Conservation (phyloP, 2,888 invertebrate genomes). For the Conops quadrifasciatus region DNA sequence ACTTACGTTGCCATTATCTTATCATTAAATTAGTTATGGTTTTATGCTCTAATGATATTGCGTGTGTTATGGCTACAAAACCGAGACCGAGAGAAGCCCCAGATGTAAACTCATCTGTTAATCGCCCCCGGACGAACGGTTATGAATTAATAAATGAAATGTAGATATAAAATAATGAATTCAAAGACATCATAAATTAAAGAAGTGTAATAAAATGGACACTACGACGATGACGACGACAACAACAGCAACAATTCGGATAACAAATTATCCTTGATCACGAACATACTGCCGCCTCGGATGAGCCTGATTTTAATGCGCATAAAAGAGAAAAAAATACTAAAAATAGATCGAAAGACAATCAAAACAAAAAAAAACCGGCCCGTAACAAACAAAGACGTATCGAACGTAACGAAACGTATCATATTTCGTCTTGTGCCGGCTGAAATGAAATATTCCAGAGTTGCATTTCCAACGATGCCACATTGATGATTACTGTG, state of each 20-base stretch:
- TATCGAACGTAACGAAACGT: conserved; percentile 17
- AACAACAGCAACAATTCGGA: conserved; percentile 1
- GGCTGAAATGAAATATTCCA: background rate
- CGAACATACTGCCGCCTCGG: conserved; percentile 37
- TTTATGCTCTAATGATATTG: too few species aligned
- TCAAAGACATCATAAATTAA: too few species aligned
- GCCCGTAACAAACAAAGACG: conserved; percentile 10
- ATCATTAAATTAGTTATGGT: too few species aligned
- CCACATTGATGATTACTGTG: background rate
- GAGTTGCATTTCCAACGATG: conserved; percentile 14
- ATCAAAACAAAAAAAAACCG: background rate
- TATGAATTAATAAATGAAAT: too few species aligned
- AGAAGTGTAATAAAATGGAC: too few species aligned
- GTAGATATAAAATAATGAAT: too few species aligned
- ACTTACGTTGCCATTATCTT: too few species aligned
- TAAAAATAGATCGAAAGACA: background rate
- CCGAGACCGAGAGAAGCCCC: too few species aligned
- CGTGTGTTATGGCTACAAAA: too few species aligned
- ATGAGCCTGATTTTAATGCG: background rate
- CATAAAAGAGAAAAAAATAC: conserved; percentile 4
- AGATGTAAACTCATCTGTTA: too few species aligned
- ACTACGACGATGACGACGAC: background rate
- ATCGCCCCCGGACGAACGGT: too few species aligned
- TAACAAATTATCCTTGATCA: conserved; percentile 48
- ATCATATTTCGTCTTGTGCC: conserved; percentile 36